Percentiles rank a stretch among this genome's conserved stretches.
Evolutionary conservation across 2,888 invertebrate species (phyloP).

Genomic region (Phlogophora meticulosa): DNA sequence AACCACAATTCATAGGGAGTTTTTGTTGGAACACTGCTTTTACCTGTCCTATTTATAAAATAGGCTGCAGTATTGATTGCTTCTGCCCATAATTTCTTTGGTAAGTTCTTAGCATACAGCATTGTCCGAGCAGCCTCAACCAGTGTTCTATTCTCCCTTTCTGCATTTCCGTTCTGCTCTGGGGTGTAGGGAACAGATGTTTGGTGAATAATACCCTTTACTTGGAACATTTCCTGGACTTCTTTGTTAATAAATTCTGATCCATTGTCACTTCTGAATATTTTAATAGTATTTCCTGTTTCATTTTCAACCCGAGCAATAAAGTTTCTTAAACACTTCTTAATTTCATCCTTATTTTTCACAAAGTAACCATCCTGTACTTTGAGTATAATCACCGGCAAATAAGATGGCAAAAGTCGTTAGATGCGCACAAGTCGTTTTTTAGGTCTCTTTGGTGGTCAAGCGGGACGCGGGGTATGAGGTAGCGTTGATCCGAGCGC

Average conservation of each 20-base stretch:
- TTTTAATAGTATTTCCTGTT: slow-evolving; percentile 19
- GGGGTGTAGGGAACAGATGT: slow-evolving; percentile 10
- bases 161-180: slow-evolving; percentile 22
- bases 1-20: slow-evolving; percentile 40
- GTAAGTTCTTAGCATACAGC: slow-evolving; percentile 19
- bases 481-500: no score
- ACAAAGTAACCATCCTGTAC: not conserved
- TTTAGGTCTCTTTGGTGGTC: no score
- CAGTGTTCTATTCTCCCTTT: slow-evolving; percentile 26
- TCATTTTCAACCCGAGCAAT: slow-evolving; percentile 18
- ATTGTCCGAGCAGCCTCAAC: slow-evolving; percentile 39
- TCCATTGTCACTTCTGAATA: slow-evolving; percentile 26
- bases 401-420: no score
- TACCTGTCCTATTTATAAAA: slow-evolving; percentile 32
- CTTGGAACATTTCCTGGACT: slow-evolving; percentile 9
- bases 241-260: slow-evolving; percentile 21
- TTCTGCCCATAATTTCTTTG: slow-evolving; percentile 26
- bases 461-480: no score
- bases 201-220: slow-evolving; percentile 22
- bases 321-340: not conserved
- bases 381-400: no score
- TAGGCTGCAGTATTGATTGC: slow-evolving; percentile 23
- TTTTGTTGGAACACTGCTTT: slow-evolving; percentile 15
- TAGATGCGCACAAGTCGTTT: no score
- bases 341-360: not conserved